A percentile compares a stretch with the other conserved stretches of the same genome.
Conservation (phyloP, 2,888 invertebrate genomes). For the Poecilobothrus nobilitatus region DNA sequence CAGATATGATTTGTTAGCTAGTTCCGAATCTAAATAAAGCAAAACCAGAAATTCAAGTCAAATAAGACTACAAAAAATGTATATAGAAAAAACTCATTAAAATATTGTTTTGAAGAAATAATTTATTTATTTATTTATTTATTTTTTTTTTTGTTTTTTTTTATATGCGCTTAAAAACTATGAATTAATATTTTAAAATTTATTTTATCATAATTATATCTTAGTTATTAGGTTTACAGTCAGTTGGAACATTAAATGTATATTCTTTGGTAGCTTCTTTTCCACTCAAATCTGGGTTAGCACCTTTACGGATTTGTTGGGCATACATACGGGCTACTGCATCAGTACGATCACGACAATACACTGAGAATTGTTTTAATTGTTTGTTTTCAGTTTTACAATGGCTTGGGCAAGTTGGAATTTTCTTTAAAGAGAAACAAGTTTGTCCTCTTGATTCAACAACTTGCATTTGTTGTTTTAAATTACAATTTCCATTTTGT, state of each 20-base stretch:
- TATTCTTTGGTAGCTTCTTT: not conserved
- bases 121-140: too few relatives aligned
- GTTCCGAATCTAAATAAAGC: too few relatives aligned
- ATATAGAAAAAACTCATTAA: too few relatives aligned
- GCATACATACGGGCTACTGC: constrained; percentile 27
- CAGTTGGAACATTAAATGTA: constrained; percentile 2
- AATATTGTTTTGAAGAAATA: too few relatives aligned
- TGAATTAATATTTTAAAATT: too few relatives aligned
- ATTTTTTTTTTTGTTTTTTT: too few relatives aligned
- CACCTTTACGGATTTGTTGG: constrained; percentile 44
- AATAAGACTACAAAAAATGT: too few relatives aligned
- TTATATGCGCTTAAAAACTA: not conserved
- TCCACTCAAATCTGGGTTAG: constrained; percentile 34
- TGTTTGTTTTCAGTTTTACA: constrained; percentile 41
- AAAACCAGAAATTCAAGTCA: too few relatives aligned
- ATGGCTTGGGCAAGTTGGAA: constrained; percentile 49
- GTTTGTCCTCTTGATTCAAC: constrained; percentile 48
- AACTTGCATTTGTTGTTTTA: constrained; percentile 47
- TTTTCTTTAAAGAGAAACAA: constrained; percentile 53
- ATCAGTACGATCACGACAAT: constrained; percentile 39
- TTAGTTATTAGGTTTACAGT: not conserved
- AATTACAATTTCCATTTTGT: constrained; percentile 24
- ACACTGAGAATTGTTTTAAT: constrained; percentile 39
- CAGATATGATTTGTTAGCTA: too few relatives aligned
- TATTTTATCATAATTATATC: too few relatives aligned